Conservation (phyloP, 2,113 vertebrate genomes). For the Larimichthys crocea region DNA sequence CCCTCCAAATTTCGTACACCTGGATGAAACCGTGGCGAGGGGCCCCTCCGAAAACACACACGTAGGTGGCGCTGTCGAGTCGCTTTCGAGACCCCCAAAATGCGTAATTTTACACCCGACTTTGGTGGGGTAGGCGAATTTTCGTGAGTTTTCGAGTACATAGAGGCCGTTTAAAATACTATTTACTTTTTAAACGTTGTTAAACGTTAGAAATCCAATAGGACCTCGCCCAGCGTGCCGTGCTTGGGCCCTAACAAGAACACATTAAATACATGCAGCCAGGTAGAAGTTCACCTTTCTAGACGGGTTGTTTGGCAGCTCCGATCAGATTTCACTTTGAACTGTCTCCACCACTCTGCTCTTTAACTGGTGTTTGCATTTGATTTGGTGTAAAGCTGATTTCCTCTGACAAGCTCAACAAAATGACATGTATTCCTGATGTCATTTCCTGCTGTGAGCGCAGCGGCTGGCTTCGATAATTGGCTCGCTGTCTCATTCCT, state of each 20-base stretch:
- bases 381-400: conserved; percentile 69
- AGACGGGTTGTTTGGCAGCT: conserved; percentile 70
- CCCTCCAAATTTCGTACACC: no score
- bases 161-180: no score
- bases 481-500: conserved; percentile 76
- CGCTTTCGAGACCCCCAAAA: no score
- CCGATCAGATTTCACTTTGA: conserved; percentile 75
- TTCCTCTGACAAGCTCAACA: conserved; percentile 73
- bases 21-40: no score
- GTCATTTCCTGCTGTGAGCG: conserved; percentile 81
- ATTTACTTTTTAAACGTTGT: no score
- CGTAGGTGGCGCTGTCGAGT: no score
- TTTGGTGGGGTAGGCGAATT: no score
- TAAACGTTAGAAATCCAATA: no score
- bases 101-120: no score
- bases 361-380: conserved; percentile 74
- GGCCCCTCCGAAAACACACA: no score
- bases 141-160: no score
- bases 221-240: no score
- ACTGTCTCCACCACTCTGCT: conserved; percentile 58
- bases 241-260: neutral
- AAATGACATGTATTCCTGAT: conserved; percentile 75
- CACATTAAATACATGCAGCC: neutral
- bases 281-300: conserved; percentile 32
- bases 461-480: conserved; percentile 80